A percentile compares a stretch with the other conserved stretches of the same genome.
Evolutionary conservation across 2,888 invertebrate genomes (phyloP).

Genomic region (Drymonia ruficornis): DNA sequence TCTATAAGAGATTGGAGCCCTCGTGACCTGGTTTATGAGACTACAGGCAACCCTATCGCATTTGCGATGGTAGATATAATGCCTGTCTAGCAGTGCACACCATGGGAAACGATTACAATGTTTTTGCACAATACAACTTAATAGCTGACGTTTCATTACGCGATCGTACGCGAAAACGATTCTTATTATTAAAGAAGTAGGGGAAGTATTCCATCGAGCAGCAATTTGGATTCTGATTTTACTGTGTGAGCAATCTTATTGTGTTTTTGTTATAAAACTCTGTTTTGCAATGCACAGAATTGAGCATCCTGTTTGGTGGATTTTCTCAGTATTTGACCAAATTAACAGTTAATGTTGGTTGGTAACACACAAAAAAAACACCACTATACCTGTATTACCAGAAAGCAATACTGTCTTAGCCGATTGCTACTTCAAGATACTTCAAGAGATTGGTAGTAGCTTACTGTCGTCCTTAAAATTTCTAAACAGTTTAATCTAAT

Average conservation of each 20-base stretch:
- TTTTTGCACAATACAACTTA: constrained; percentile 42
- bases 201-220: constrained; percentile 11
- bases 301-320: constrained; percentile 3
- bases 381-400: too few relatives aligned
- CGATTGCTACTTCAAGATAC: too few relatives aligned
- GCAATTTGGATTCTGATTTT: constrained; percentile 28
- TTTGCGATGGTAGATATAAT: constrained; percentile 28
- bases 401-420: too few relatives aligned
- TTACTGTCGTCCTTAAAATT: too few relatives aligned
- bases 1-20: background rate
- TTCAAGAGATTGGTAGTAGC: too few relatives aligned
- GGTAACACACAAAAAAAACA: too few relatives aligned
- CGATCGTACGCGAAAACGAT: constrained; percentile 21
- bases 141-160: constrained; percentile 34
- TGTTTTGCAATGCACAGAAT: constrained; percentile 19
- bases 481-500: too few relatives aligned
- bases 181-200: constrained; percentile 17
- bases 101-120: constrained; percentile 43
- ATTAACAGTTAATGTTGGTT: background rate
- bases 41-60: constrained; percentile 19
- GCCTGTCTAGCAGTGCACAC: constrained; percentile 29
- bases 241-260: constrained; percentile 36
- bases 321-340: background rate
- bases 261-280: constrained; percentile 26
- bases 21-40: background rate